Percentiles rank a stretch among this genome's conserved stretches.
Evolutionary conservation across 2,797 vertebrate species (phyloP).

Genomic region (Threskiornis aethiopicus): DNA sequence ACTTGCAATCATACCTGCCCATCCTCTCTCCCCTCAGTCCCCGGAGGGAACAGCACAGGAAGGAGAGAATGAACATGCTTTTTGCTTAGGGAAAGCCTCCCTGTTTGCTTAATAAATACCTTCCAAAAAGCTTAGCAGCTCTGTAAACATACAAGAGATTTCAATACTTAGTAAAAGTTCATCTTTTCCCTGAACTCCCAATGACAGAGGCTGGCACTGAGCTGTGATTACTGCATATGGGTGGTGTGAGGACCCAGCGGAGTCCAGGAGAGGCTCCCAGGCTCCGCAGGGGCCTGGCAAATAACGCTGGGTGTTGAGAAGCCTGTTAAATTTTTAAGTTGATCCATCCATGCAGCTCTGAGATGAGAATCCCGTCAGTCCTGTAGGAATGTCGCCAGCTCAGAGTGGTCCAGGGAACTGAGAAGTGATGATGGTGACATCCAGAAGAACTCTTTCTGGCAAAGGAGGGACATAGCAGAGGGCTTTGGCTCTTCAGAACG

Average conservation of each 20-base stretch:
- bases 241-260: background rate
- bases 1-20: background rate
- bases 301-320: background rate
- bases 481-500: background rate
- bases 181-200: constrained; percentile 47
- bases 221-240: background rate
- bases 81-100: background rate
- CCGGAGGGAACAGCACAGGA: background rate
- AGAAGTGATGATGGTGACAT: background rate
- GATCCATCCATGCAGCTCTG: background rate
- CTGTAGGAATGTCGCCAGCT: background rate
- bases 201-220: background rate
- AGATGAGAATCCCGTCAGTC: constrained; percentile 28
- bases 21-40: background rate
- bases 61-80: background rate
- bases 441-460: constrained; percentile 15
- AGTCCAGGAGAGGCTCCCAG: background rate
- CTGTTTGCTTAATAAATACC: constrained; percentile 39
- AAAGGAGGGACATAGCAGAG: background rate
- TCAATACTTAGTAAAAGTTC: constrained; percentile 37
- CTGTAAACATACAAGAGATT: constrained; percentile 68
- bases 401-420: background rate
- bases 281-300: background rate
- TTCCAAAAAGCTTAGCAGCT: constrained; percentile 52
- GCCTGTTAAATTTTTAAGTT: background rate